These are phyloP conservation scores for Brachypteracias leptosomus DNA, from an alignment of 2,113 vertebrate genomes.

Conservation along the genomic window DNA sequence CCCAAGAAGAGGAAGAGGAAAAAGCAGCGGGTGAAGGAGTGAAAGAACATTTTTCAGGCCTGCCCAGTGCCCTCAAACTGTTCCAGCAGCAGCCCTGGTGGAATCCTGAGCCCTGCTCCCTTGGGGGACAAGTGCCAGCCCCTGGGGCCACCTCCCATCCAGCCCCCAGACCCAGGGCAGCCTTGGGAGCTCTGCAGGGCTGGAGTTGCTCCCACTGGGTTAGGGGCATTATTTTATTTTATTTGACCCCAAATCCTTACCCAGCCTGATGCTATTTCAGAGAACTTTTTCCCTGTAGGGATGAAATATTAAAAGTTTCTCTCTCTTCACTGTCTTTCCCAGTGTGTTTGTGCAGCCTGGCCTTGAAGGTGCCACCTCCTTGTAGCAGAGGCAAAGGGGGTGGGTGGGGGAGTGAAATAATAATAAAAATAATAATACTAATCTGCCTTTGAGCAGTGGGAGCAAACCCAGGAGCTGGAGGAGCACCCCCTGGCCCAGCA, in stretches of 20 bases:
- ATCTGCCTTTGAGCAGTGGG: background rate
- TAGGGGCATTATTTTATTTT: background rate
- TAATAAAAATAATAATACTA: too few species aligned
- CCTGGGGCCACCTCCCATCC: too few species aligned
- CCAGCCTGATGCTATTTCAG: background rate
- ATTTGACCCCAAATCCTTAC: background rate
- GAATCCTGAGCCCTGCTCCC: background rate
- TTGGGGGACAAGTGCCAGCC: background rate
- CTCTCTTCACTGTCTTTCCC: background rate
- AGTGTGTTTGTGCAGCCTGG: background rate
- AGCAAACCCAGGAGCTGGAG: background rate
- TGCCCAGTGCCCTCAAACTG: too few species aligned
- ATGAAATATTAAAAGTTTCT: background rate
- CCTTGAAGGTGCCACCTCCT: background rate
- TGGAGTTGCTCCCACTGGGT: background rate
- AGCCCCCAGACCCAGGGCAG: too few species aligned
- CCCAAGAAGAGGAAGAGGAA: slow-evolving; percentile 43
- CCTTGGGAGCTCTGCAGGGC: too few species aligned
- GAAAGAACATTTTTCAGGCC: background rate
- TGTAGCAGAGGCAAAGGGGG: rapidly evolving
- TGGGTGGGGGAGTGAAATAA: background rate
- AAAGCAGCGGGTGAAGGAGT: background rate
- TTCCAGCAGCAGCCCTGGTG: background rate
- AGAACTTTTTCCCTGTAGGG: background rate
- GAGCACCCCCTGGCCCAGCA: background rate